Evolutionary conservation across 2,888 invertebrate species (phyloP).

Genomic region (Phortica okadai): DNA sequence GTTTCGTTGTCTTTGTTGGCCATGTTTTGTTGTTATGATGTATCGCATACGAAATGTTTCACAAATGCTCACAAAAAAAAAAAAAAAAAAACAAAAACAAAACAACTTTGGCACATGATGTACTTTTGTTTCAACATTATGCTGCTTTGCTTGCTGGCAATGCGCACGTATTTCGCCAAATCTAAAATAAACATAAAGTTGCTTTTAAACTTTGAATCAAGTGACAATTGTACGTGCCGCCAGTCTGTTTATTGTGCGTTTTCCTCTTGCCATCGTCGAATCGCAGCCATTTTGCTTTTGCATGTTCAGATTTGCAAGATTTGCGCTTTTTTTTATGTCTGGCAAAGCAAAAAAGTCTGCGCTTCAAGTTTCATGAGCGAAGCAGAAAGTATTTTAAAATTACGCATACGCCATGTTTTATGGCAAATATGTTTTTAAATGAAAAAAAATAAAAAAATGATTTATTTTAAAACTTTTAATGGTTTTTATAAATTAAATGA

Average conservation of each 20-base stretch:
- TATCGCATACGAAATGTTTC: slow-evolving; percentile 11
- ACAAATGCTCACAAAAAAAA: slow-evolving; percentile 31
- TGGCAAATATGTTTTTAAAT: neutral
- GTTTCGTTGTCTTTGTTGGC: slow-evolving; percentile 18
- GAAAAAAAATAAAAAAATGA: too few relatives aligned
- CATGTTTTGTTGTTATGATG: neutral
- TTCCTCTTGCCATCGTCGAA: neutral
- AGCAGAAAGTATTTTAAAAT: neutral
- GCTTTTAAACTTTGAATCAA: slow-evolving; percentile 31
- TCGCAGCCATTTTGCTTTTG: neutral
- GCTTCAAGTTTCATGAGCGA: too few relatives aligned
- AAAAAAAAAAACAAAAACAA: slow-evolving; percentile 47
- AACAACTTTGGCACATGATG: slow-evolving; percentile 17
- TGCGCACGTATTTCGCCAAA: slow-evolving; percentile 34
- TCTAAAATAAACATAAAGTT: slow-evolving; percentile 40
- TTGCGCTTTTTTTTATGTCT: neutral
- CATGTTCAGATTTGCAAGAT: neutral
- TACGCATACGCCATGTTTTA: neutral
- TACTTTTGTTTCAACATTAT: neutral
- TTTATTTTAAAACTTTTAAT: too few relatives aligned
- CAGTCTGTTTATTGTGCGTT: neutral
- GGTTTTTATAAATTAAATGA: too few relatives aligned
- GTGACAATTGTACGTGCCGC: slow-evolving; percentile 28
- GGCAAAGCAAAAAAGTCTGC: neutral
- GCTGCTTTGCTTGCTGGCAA: neutral